These are phyloP conservation scores for Artemia sp. DNA, from an alignment of 2,888 invertebrate genomes.

Conservation along the genomic window DNA sequence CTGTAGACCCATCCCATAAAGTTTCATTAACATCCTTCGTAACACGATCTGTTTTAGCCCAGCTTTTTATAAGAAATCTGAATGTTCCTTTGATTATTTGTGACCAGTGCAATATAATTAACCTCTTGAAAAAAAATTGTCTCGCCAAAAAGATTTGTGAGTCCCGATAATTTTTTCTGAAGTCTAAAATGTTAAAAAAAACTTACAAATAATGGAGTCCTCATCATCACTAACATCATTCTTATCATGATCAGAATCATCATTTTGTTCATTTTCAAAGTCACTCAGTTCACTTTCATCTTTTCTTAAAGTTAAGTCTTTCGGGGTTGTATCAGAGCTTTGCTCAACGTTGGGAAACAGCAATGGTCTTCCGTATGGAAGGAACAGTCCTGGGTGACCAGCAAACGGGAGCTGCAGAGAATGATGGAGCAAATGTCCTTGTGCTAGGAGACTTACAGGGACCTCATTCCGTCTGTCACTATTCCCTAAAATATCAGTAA, in stretches of 20 bases:
- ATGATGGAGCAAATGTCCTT: not conserved
- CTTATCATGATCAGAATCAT: slow-evolving; percentile 18
- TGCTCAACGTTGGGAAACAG: slow-evolving; percentile 6
- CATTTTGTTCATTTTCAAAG: slow-evolving; percentile 14
- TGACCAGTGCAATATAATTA: no score
- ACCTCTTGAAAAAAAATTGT: no score
- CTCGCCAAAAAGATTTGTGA: no score
- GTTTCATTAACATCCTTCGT: no score
- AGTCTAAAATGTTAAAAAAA: not conserved
- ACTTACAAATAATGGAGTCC: slow-evolving; percentile 22
- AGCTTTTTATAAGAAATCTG: no score
- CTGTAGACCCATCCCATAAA: no score
- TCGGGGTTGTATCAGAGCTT: not conserved
- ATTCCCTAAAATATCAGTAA: slow-evolving; percentile 3
- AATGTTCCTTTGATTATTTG: no score
- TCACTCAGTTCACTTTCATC: slow-evolving; percentile 7
- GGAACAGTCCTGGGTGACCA: slow-evolving; percentile 8
- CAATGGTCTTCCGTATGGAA: slow-evolving; percentile 7
- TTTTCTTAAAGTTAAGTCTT: slow-evolving; percentile 11
- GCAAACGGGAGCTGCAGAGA: not conserved
- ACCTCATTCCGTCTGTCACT: not conserved
- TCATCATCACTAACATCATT: slow-evolving; percentile 20
- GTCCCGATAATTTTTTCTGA: no score
- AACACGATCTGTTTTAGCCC: no score
- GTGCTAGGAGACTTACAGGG: not conserved